These are phyloP conservation scores for Zaprionus kolodkinae DNA, from an alignment of 1,140 invertebrate genomes.

Conservation along the genomic window DNA sequence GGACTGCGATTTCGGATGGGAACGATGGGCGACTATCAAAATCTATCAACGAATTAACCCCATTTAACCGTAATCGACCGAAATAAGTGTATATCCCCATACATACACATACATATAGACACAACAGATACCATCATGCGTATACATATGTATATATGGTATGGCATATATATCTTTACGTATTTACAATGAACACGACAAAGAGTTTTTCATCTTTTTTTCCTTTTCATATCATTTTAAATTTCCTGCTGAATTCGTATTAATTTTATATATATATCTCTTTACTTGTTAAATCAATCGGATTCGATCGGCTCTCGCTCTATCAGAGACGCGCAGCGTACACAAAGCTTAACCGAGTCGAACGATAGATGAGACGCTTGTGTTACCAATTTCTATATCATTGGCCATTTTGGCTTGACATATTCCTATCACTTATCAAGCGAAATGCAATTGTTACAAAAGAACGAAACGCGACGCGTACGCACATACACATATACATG, in stretches of 20 bases:
- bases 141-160: slow-evolving; percentile 48
- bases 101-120: slow-evolving; percentile 22
- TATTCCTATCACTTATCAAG: slow-evolving; percentile 76
- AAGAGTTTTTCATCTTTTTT: slow-evolving; percentile 17
- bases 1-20: slow-evolving; percentile 7
- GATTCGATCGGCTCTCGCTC: slow-evolving; percentile 16
- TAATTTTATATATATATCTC: neutral
- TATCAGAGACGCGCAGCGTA: slow-evolving; percentile 44
- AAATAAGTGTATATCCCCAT: slow-evolving; percentile 21
- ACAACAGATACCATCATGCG: slow-evolving; percentile 5
- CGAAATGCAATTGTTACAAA: slow-evolving; percentile 72
- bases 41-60: slow-evolving; percentile 22
- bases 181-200: slow-evolving; percentile 43
- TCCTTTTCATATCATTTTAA: neutral
- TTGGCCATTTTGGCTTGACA: slow-evolving; percentile 65
- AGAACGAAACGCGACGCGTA: slow-evolving; percentile 21
- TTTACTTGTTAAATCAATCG: slow-evolving; percentile 1
- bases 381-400: slow-evolving; percentile 18
- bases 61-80: slow-evolving; percentile 17
- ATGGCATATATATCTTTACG: slow-evolving; percentile 19
- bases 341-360: slow-evolving; percentile 27
- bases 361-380: slow-evolving; percentile 16
- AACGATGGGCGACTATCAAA: slow-evolving; percentile 41
- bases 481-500: slow-evolving; percentile 33
- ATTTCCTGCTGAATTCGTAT: slow-evolving; percentile 2